Evolutionary conservation across 2,113 vertebrate species (phyloP), one percentile per base, ranked within the genome.

Genomic region (Urocolius indicus): DNA sequence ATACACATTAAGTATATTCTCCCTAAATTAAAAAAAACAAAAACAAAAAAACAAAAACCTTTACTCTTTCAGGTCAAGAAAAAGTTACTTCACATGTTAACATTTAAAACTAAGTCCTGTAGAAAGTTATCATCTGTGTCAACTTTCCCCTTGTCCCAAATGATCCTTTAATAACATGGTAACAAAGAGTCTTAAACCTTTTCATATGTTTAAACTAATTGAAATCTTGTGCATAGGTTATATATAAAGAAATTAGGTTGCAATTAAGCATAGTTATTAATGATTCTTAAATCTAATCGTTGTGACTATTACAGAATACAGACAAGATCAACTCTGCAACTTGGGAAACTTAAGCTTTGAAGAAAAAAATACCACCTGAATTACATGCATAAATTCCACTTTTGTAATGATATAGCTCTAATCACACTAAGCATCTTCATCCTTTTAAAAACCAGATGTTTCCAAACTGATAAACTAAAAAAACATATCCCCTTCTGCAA

Each of bases 181-280:
- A 95, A 88, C 38, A 67, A 77, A 86, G 89, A 92, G 57, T 74
- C 65, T 87, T 91, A 80, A 93, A 77, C 10, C 36, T 93, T 92
- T 94, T 91, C 85, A 75, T 46, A 84, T 92, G 66, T 90, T 97
- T 93, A 88, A 95, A 95, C 63, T 96, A 97, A 96, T 95, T 96
- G 87, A 92, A 96, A 88, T 65, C 78, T 72, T 92, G 88, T 90
- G 88, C 82, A 90, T 68, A 87, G 76, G 68, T 96, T 95, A 95
- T 95, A 93, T 92, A 90, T 95, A 93, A 96, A 92, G 90, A 96
- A 96, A 97, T 90, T 96, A 84, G 93, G 94, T 93, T 96, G 88
- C 88, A 97, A 96, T 96, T 94, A 97, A 94, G 76, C 76, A 92
- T 93, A 93, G 82, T 96, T 94, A 93, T 95, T 92, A 94, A 93